Evolutionary conservation across 1,140 invertebrate genomes (phyloP), one percentile per base, ranked within the genome.

Genomic region (Trichoplusia ni): DNA sequence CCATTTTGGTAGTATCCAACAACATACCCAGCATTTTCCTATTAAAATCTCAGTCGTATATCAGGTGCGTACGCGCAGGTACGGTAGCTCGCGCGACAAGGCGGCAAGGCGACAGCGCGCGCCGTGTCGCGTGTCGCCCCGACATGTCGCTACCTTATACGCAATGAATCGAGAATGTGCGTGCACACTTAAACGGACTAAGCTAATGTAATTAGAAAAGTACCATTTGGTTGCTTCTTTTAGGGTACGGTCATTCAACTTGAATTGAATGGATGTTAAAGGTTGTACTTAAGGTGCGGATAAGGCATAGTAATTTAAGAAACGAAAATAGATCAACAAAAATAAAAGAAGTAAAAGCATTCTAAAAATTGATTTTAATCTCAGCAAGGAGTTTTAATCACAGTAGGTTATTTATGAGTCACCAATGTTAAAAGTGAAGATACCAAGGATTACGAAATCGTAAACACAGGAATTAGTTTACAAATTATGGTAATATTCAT

Each of bases 61-160:
- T 76, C 62, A 80, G 63, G 69, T 60, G 65, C 67, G 70, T 47
- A 67, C 61, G 63, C 65, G 70, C 54, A 66, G 21, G 59, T 70
- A 73, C 74, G 65, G 77, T 78, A 72, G 79, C n/a, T n/a, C n/a
- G n/a, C 71, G 64, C 21, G 61, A 70, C 49, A 60, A 53, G 44
- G 44, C 44, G 44, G 29, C 44, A 47, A 47, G 13, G 65, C 63
- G 71, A 73, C 71, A 69, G 25, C 13, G 35, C 47, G 59, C 64
- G 64, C 72, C 49, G 33, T 74, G 74, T 77, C 68, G 69, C 64
- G 42, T 42, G 54, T 58, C 54, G 37, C 54, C 23, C 69, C 64
- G 60, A 75, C 75, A 75, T 69, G 77, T 74, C 64, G 66, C 69
- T 53, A 65, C 80, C 79, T 77, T 82, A 82, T 80, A 79, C 74